Base-by-base conservation (phyloP, 1,140 invertebrate species). In the Heterodera schachtii region DNA sequence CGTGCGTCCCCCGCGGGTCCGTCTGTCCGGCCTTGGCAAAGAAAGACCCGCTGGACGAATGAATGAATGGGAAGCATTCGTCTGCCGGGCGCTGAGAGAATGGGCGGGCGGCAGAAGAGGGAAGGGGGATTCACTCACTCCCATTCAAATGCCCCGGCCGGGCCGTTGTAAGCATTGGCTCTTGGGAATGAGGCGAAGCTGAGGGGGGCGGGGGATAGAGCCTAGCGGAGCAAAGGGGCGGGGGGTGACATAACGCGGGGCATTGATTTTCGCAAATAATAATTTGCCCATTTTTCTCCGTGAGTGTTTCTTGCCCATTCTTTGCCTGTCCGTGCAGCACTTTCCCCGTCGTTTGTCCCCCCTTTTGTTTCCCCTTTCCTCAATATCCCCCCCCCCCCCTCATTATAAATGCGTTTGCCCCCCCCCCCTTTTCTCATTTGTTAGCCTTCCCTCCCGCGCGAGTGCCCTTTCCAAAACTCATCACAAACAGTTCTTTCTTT, bases 191-290 rank as follows among this genome's bases (percentile, higher is more conserved):
- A 19, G 57, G 9, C 16, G 57, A 60, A 60, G 5, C 13, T 60
- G 57, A 16, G 11, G 57, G 57, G 57, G 57, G 8, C 3, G 57
- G 3, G 57, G 57, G 9, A 60, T 60, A 60, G 13, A 60, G 57
- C 57, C 57, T 16, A 16, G 57, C 57, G 57, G 16, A 11, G 49
- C 49, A 52, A 52, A 52, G 11, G 49, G 6, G 49, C 6, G 4
- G 57, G 57, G 57, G 31, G 31, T 52, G 49, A 52, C 49, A 52
- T 52, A 52, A 52, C 49, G 49, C 49, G 57, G 57, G 57, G 69
- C 31, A 71, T 71, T 71, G 69, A 71, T 71, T 71, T 71, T 71
- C 21, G 21, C 69, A 71, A 41, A 71, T 71, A 71, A 11, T 71
- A 71, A 71, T 71, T 71, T 71, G 31, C 9, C 69, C 69, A 71